Percentiles rank a stretch among this genome's conserved stretches.
Conservation (phyloP, 2,797 vertebrate genomes). For the Onychomys torridus region DNA sequence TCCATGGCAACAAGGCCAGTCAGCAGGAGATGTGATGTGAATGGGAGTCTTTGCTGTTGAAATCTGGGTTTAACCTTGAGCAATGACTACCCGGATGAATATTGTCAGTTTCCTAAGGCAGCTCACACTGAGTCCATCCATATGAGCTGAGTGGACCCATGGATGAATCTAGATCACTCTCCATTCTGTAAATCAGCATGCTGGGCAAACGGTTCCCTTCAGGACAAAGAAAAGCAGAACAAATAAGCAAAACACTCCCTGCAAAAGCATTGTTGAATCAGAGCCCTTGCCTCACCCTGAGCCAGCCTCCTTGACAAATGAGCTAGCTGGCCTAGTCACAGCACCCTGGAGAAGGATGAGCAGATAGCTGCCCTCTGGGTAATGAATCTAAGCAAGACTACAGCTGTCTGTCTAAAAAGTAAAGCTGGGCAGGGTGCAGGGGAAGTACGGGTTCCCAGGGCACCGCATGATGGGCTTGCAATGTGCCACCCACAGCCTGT, state of each 20-base stretch:
- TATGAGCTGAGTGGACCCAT: background rate
- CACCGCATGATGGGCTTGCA: rapidly evolving
- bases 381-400: background rate
- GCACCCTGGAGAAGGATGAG: background rate
- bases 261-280: rapidly evolving
- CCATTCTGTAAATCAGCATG: rapidly evolving
- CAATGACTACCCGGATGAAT: too few species aligned
- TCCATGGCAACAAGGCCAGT: background rate
- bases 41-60: background rate
- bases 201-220: background rate
- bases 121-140: rapidly evolving
- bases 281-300: background rate
- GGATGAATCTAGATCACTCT: background rate
- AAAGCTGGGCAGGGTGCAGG: background rate
- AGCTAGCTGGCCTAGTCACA: background rate
- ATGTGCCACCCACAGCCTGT: background rate
- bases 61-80: background rate
- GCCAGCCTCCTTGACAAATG: background rate
- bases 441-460: background rate
- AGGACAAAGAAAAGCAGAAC: background rate
- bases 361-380: background rate
- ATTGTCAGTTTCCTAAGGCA: background rate
- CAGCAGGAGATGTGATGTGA: rapidly evolving
- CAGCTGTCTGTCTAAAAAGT: background rate
- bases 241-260: background rate